Evolutionary conservation across 2,113 vertebrate genomes (phyloP), one percentile per base, ranked within the genome.

Genomic region (Nycticorax nycticorax): DNA sequence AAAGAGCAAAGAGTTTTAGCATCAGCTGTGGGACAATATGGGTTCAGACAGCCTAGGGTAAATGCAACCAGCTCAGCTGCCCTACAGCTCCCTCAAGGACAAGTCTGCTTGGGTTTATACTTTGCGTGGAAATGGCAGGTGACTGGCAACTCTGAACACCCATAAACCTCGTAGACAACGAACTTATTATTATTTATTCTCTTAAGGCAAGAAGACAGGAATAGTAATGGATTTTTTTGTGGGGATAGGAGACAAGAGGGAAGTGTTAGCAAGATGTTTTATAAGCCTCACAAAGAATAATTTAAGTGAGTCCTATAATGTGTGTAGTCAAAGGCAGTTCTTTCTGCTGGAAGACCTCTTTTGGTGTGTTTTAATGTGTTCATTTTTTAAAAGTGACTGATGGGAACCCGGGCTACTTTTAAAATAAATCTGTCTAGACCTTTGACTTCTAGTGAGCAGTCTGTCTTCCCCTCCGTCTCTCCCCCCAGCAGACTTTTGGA

Each of bases 131-230:
- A 89, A 87, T 53, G 47, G 11, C 60, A 63, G 47, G 63, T 84
- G 80, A 86, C 28, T 83, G 59, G 45, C 56, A 89, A 28, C 35
- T 90, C 72, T 64, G 53, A 88, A 33, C 55, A 64, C 48, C 27
- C 57, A 67, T 91, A 91, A 92, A 83, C 63, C n/a, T 86, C 1
- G 0, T 14, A 80, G 71, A 83, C 59, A 83, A 22, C n/a, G 53
- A 83, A 21, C 6, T 87, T 77, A n/a, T 92, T 92, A 47, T 95
- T 94, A 80, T 96, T 95, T 96, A 45, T 90, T 92, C 35, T 75
- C 48, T 73, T 73, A 83, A 73, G 43, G 53, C 53, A 80, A 57
- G 52, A 76, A 77, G 73, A 77, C 35, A 59, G 52, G 56, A 96
- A 78, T 80, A 75, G n/a, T 81, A 89, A 86, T 92, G 75, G 72